Evolutionary conservation across 2,888 invertebrate genomes (phyloP).

Genomic region (Leistus spinibarbis): DNA sequence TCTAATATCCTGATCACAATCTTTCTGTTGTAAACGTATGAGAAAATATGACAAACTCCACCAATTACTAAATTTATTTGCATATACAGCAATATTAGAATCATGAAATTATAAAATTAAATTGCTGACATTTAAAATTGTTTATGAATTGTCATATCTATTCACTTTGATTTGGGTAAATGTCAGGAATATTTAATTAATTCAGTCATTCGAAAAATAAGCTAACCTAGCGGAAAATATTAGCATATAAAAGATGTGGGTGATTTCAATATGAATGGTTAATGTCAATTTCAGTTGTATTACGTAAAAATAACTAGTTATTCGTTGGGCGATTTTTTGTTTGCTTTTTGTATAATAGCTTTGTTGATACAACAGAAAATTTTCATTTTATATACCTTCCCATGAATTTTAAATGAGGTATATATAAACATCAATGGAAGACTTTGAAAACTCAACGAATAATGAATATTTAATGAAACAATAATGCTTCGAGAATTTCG

Average conservation of each 20-base stretch:
- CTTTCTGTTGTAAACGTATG: no score
- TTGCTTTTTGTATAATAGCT: not conserved
- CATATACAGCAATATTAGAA: not conserved
- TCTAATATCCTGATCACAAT: no score
- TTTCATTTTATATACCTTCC: not conserved
- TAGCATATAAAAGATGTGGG: not conserved
- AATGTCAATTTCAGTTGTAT: not conserved
- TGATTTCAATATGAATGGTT: not conserved
- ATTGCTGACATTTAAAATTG: not conserved
- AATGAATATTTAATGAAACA: not conserved
- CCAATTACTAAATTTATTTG: not conserved
- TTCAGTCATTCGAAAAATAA: not conserved
- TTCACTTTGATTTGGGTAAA: not conserved
- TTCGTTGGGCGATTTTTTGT: not conserved
- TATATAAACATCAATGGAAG: not conserved
- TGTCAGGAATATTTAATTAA: not conserved
- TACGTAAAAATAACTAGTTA: not conserved
- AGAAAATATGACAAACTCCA: not conserved
- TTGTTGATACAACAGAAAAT: not conserved
- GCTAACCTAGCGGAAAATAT: not conserved
- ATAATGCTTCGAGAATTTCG: not conserved
- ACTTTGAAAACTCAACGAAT: not conserved
- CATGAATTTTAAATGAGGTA: not conserved
- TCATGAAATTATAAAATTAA: not conserved
- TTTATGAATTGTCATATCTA: not conserved